A percentile compares a stretch with the other conserved stretches of the same genome.
These are phyloP conservation scores for Lissonota sp. DNA, from an alignment of 2,888 invertebrate genomes.

Conservation along the genomic window DNA sequence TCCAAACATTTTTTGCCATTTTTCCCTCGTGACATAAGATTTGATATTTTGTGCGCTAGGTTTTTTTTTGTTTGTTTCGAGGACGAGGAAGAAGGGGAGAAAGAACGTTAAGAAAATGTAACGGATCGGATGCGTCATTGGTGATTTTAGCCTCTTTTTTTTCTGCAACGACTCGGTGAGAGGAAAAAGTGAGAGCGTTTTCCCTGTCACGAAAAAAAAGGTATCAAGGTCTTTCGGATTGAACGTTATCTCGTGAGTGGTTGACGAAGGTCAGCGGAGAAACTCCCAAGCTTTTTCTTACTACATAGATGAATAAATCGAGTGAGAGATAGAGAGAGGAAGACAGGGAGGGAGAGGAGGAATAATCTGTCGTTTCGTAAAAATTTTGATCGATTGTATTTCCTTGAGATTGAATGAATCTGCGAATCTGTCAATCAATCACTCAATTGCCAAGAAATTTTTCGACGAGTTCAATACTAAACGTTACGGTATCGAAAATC, in stretches of 20 bases:
- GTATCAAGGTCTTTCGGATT: slow-evolving; percentile 49
- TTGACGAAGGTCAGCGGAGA: slow-evolving; percentile 48
- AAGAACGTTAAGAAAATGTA: slow-evolving; percentile 27
- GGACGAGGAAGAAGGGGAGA: slow-evolving; percentile 14
- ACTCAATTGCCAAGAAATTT: too few relatives aligned
- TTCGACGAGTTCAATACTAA: too few relatives aligned
- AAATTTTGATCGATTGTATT: slow-evolving; percentile 24
- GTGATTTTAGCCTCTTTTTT: slow-evolving; percentile 11
- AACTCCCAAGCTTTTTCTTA: slow-evolving; percentile 41
- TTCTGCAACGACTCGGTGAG: slow-evolving; percentile 20
- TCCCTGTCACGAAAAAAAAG: slow-evolving; percentile 4
- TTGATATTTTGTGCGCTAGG: slow-evolving; percentile 28
- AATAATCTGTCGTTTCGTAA: slow-evolving; percentile 7
- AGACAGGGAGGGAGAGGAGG: neutral
- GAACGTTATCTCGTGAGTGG: slow-evolving; percentile 6
- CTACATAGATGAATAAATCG: neutral
- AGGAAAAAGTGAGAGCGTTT: slow-evolving; percentile 27
- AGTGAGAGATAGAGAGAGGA: too few relatives aligned
- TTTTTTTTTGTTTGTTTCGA: too few relatives aligned
- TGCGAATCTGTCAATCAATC: too few relatives aligned
- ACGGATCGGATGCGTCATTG: slow-evolving; percentile 49
- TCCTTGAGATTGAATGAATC: neutral
- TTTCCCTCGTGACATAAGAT: slow-evolving; percentile 44
- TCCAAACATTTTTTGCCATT: slow-evolving; percentile 4
- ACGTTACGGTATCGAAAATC: too few relatives aligned